Percentiles rank a stretch among this genome's conserved stretches.
Conservation (phyloP, 2,888 invertebrate species). For the Napeogenes sylphis region DNA sequence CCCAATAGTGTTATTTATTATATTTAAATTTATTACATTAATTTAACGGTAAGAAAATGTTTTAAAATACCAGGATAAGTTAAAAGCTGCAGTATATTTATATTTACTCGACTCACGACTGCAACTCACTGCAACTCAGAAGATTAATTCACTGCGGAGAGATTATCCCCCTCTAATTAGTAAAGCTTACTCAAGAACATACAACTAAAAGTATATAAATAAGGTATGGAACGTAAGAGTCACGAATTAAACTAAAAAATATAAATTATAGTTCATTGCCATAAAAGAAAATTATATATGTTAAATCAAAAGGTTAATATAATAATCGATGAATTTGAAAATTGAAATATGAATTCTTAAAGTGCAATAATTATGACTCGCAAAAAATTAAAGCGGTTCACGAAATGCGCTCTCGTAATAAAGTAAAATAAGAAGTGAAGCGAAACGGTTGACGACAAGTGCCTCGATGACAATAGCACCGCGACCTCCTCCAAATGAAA, state of each 20-base stretch:
- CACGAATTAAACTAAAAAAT: neutral
- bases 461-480: conserved; percentile 7
- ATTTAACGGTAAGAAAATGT: neutral
- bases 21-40: neutral
- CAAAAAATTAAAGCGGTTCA: conserved; percentile 11
- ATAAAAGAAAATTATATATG: too few species aligned
- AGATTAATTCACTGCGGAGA: conserved; percentile 24
- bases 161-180: conserved; percentile 24
- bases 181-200: conserved; percentile 18
- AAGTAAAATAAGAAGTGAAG: conserved; percentile 23
- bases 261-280: neutral
- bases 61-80: conserved; percentile 5
- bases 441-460: conserved; percentile 15
- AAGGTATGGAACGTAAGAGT: neutral
- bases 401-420: conserved; percentile 27
- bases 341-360: neutral
- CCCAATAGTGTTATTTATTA: neutral
- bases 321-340: too few species aligned
- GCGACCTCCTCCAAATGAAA: conserved; percentile 2
- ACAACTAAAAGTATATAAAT: neutral
- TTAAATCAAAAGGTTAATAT: too few species aligned
- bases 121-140: conserved; percentile 23
- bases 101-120: conserved; percentile 11
- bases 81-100: conserved; percentile 17
- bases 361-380: conserved; percentile 8